Evolutionary conservation across 2,113 vertebrate genomes (phyloP).

Genomic region (Fulica atra): DNA sequence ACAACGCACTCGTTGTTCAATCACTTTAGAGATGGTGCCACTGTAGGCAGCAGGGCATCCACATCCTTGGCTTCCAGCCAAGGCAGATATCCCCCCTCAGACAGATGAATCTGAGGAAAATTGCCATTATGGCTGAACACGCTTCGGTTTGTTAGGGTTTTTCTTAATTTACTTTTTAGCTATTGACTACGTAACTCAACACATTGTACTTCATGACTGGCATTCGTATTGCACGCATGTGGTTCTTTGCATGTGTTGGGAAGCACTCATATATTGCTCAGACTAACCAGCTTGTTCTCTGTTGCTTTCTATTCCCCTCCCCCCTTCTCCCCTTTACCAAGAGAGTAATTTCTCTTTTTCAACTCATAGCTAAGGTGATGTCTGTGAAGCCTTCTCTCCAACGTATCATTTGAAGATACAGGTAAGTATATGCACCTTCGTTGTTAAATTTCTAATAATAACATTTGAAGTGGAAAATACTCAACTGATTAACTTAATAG

Average conservation of each 20-base stretch:
- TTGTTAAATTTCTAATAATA: background rate
- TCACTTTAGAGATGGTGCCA: background rate
- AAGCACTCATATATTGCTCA: background rate
- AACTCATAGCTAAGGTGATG: background rate
- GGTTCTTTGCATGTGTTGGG: background rate
- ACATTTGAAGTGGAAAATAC: background rate
- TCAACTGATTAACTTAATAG: background rate
- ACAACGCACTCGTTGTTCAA: background rate
- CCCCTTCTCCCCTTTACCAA: background rate
- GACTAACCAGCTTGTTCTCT: background rate
- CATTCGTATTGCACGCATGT: background rate
- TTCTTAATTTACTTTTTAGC: background rate
- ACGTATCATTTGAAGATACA: background rate
- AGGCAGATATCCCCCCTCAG: background rate
- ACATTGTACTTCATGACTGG: background rate
- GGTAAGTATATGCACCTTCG: background rate
- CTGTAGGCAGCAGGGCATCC: background rate
- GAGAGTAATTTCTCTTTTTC: background rate
- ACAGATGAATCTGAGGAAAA: background rate
- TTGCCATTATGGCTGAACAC: background rate
- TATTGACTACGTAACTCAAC: background rate
- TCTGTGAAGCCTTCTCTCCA: background rate
- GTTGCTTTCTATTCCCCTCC: background rate
- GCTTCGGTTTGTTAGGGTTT: background rate
- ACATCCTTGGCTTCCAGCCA: background rate